A percentile compares a stretch with the other conserved stretches of the same genome.
Evolutionary conservation across 2,113 vertebrate genomes (phyloP).

Genomic region (Eolophus roseicapilla): DNA sequence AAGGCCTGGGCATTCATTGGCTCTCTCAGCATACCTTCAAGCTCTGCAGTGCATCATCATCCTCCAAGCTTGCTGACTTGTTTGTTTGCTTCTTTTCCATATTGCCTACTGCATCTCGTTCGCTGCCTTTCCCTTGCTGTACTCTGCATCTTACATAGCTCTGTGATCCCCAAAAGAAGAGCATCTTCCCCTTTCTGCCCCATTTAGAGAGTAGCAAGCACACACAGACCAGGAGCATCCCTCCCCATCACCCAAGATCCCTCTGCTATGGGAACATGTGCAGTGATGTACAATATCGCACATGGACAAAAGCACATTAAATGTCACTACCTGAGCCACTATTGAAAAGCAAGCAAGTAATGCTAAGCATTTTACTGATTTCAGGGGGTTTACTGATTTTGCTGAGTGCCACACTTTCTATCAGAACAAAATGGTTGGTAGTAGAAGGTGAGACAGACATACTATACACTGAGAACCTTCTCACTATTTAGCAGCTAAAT

Average conservation of each 20-base stretch:
- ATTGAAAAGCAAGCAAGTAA: not conserved
- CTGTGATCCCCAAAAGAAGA: not conserved
- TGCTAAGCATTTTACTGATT: not conserved
- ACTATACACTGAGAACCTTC: not conserved
- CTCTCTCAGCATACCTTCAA: not conserved
- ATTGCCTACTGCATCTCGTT: not conserved
- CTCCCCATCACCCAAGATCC: not conserved
- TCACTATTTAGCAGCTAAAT: not conserved
- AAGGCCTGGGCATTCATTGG: not conserved
- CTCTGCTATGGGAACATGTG: not conserved
- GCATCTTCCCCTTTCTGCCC: not conserved
- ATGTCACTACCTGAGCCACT: not conserved
- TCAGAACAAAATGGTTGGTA: not conserved
- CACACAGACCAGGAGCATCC: accelerated
- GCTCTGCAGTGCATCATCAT: not conserved
- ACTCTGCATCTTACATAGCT: not conserved
- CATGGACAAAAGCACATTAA: not conserved
- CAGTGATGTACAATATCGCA: too few species aligned
- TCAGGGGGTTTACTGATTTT: not conserved
- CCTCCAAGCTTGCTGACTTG: not conserved
- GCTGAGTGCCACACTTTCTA: not conserved
- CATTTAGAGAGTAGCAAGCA: not conserved
- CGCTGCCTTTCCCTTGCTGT: not conserved
- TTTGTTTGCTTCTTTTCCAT: not conserved
- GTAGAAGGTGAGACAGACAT: not conserved